Percentiles rank a stretch among this genome's conserved stretches.
Conservation (phyloP, 2,888 invertebrate species). For the Caenorhabditis sp. region DNA sequence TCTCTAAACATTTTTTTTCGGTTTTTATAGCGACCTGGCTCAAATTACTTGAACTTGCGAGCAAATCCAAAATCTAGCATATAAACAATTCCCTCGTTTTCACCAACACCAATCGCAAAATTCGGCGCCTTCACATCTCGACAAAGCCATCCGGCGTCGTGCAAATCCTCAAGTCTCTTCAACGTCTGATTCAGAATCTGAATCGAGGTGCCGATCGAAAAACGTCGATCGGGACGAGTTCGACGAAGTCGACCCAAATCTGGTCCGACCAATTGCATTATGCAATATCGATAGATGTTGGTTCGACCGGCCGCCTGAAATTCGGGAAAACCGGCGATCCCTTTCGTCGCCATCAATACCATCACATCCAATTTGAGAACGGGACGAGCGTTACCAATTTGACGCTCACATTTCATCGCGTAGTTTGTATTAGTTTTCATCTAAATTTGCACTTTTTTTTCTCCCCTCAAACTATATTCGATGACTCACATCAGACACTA, state of each 20-base stretch:
- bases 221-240: slow-evolving; percentile 53
- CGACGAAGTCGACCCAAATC: slow-evolving; percentile 59
- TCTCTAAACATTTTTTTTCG: slow-evolving; percentile 50
- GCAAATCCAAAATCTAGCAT: slow-evolving; percentile 68
- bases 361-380: slow-evolving; percentile 62
- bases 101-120: slow-evolving; percentile 59
- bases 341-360: slow-evolving; percentile 53
- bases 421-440: slow-evolving; percentile 34
- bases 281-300: slow-evolving; percentile 54
- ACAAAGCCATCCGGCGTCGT: slow-evolving; percentile 58
- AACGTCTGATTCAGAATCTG: slow-evolving; percentile 56
- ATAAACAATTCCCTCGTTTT: slow-evolving; percentile 48
- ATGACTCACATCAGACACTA: slow-evolving; percentile 38
- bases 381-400: slow-evolving; percentile 53
- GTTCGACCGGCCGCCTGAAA: slow-evolving; percentile 58
- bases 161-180: slow-evolving; percentile 56
- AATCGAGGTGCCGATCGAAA: slow-evolving; percentile 56
- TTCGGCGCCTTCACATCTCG: slow-evolving; percentile 66
- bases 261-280: slow-evolving; percentile 64
- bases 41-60: slow-evolving; percentile 58
- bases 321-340: slow-evolving; percentile 53
- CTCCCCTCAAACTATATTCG: neutral
- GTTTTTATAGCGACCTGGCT: neutral
- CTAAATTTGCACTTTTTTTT: slow-evolving; percentile 2
- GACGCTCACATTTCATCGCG: slow-evolving; percentile 63